Evolutionary conservation across 2,888 invertebrate genomes (phyloP), one percentile per base, ranked within the genome.

Genomic region (Sipha maydis): DNA sequence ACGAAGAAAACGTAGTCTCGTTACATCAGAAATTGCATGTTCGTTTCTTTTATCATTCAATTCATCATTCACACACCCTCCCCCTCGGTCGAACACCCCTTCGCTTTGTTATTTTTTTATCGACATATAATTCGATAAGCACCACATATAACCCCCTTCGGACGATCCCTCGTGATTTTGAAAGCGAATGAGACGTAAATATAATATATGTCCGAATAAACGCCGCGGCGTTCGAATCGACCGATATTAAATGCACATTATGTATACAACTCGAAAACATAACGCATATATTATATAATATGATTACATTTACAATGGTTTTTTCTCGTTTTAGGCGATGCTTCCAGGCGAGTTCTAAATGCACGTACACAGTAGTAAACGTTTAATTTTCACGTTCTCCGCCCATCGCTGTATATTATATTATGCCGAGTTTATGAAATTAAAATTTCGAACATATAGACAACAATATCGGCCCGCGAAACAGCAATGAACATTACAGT

Each of bases 81-180:
- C 8, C 34, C 19, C 19, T 54, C 56, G 31, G 28, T 9, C 19
- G 4, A 31, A 48, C 19, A 31, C 25, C 77, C 48, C 21, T 11
- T 5, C 21, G 73, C 38, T 31, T 73, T 38, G 31, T 73, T 73
- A 34, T 69, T 48, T 56, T n/a, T 31, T 41, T 41, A 76, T 76
- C 41, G 61, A 77, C 28, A 14, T 41, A 75, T 85, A 85, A 85
- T 77, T 85, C 61, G 76, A 85, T 85, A 84, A 84, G 56, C 76
- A n/a, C 82, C 31, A 38, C 19, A 21, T 28, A 21, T 38, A 48
- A 80, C 34, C 48, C 75, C 75, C 38, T 76, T 38, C 34, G 34
- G 28, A 3, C 56, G 73, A n/a, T 73, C 56, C 73, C 75, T 56
- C 34, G 21, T 71, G n/a, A 73, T 38, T 17, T 34, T 7, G 21